Base-by-base conservation (phyloP, 1,140 invertebrate genomes). In the Sarcophaga bullata region DNA sequence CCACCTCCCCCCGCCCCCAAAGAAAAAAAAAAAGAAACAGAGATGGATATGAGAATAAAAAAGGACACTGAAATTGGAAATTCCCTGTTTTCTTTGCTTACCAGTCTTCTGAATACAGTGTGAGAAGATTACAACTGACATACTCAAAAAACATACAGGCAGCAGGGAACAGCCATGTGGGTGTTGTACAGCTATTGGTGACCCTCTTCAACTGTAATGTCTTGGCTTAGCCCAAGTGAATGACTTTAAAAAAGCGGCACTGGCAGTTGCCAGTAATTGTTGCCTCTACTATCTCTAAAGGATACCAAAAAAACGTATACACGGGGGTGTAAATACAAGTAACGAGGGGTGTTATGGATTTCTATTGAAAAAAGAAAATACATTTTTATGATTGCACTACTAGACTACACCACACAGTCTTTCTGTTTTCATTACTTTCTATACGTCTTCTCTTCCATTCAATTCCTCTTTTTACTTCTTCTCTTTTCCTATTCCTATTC, bases 201-300 rank as follows among this genome's bases (percentile, higher is more conserved):
- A 78, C 75, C 75, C 50, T 48, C 50, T 48, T 78, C 50, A 48
- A 78, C 75, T 47, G 46, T 52, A 78, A 78, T 78, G 75, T 78
- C 75, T 78, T 78, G 49, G 75, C 75, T 78, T 78, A 78, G 75
- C 48, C 75, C n/a, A 78, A 78, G 75, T 78, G 75, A 78, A 78
- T 78, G 75, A 78, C 75, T 78, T 50, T 17, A 78, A 52, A 17
- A 15, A n/a, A 76, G 73, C 48, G 25, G 25, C 25, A 37, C 25
- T 37, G 25, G 25, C 25, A 37, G 25, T 37, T 37, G 25, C 25
- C 25, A 37, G 25, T 37, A 37, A 37, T 37, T 37, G 25, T 37
- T 37, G 25, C 25, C 25, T 37, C 25, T 37, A 37, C 25, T 37
- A 37, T 37, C 25, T 37, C 25, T 37, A 37, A 37, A 37, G 25